Evolutionary conservation across 2,797 vertebrate species (phyloP).

Genomic region (Australoheros facetus): DNA sequence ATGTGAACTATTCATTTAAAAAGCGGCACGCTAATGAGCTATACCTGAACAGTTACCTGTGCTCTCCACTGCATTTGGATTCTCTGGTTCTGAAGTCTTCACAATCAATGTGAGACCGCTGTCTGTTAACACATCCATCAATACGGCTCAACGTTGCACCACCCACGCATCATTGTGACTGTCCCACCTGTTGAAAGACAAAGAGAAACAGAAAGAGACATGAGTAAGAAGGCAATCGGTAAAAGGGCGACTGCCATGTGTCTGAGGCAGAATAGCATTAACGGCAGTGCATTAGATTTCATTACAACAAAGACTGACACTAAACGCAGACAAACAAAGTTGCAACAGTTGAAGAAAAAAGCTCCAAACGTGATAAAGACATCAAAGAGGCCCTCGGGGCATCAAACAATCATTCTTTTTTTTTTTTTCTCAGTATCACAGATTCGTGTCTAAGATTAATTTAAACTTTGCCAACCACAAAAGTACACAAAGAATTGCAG

Average conservation of each 20-base stretch:
- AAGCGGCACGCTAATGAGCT: not conserved
- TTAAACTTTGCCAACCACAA: constrained; percentile 74
- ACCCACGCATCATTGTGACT: constrained; percentile 88
- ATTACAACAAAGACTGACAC: constrained; percentile 36
- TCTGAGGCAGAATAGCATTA: constrained; percentile 33
- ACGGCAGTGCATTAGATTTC: constrained; percentile 21
- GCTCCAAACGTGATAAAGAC: constrained; percentile 41
- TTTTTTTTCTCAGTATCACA: constrained; percentile 58
- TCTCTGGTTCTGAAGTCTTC: constrained; percentile 87
- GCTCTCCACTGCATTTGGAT: constrained; percentile 88
- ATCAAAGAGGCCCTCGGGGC: constrained; percentile 48
- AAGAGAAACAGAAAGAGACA: constrained; percentile 33
- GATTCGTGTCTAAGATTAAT: constrained; percentile 68
- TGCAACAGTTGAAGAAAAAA: constrained; percentile 40
- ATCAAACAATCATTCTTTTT: constrained; percentile 60
- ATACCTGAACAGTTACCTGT: constrained; percentile 84
- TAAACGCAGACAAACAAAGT: constrained; percentile 36
- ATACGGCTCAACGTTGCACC: constrained; percentile 87
- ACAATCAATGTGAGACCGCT: constrained; percentile 89
- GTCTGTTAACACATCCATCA: constrained; percentile 97
- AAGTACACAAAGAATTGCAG: constrained; percentile 75
- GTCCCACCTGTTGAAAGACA: constrained; percentile 83
- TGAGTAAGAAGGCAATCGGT: constrained; percentile 30
- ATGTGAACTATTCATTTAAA: not conserved
- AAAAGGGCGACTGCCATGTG: constrained; percentile 19